Percentiles rank a stretch among this genome's conserved stretches.
Conservation (phyloP, 2,888 invertebrate genomes). For the Euplagia quadripunctaria region DNA sequence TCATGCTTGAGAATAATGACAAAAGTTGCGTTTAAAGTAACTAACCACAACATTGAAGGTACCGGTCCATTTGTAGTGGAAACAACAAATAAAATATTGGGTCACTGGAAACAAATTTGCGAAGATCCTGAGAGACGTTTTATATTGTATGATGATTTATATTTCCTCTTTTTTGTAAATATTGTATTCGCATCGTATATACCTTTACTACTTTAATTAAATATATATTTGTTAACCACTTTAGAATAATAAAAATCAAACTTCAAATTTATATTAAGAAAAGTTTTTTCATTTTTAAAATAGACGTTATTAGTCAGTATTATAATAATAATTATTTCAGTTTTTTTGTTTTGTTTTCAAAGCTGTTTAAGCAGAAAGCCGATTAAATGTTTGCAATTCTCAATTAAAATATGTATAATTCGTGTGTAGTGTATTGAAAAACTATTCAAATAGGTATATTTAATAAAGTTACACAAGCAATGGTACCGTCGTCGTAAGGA, state of each 20-base stretch:
- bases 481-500: too few species aligned
- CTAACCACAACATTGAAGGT: conserved; percentile 67
- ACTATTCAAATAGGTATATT: neutral
- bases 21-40: conserved; percentile 64
- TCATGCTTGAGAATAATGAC: conserved; percentile 59
- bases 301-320: neutral
- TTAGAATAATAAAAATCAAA: neutral
- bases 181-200: neutral
- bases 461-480: neutral
- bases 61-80: conserved; percentile 39
- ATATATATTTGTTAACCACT: neutral
- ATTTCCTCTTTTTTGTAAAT: conserved; percentile 27
- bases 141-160: conserved; percentile 33
- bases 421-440: neutral
- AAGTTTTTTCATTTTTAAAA: neutral
- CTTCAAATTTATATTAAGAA: neutral
- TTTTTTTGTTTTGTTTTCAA: neutral
- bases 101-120: conserved; percentile 49
- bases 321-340: neutral
- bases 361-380: neutral
- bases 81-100: conserved; percentile 47
- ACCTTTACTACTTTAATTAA: neutral
- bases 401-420: neutral
- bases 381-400: neutral
- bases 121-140: conserved; percentile 42